These are phyloP conservation scores for Sinocyclocheilus grahami DNA, from an alignment of 2,113 vertebrate genomes.

Conservation along the genomic window DNA sequence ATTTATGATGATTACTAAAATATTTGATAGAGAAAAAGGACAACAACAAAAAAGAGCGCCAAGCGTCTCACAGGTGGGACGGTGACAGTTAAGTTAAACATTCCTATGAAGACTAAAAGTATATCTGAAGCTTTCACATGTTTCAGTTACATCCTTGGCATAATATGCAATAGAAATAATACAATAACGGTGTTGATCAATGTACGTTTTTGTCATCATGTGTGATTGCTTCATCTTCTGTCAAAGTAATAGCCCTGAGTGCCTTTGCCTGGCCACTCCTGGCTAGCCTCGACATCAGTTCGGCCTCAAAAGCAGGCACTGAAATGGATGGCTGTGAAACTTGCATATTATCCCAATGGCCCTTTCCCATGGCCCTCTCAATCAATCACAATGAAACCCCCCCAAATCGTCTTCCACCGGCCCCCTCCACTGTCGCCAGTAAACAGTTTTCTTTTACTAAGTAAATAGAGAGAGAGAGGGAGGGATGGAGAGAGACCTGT, in stretches of 20 bases:
- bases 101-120: neutral
- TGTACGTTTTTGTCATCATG: neutral
- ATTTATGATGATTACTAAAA: too few species aligned
- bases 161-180: neutral
- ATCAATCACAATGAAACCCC: constrained; percentile 67
- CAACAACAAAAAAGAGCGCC: too few species aligned
- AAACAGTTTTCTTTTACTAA: constrained; percentile 67
- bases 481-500: constrained; percentile 39
- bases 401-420: constrained; percentile 35
- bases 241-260: constrained; percentile 12
- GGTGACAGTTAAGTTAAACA: neutral
- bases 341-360: constrained; percentile 60
- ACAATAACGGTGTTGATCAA: constrained; percentile 12
- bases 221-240: constrained; percentile 17
- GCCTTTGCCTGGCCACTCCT: constrained; percentile 14
- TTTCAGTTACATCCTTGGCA: neutral
- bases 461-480: constrained; percentile 59
- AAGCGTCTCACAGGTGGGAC: too few species aligned
- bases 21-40: too few species aligned
- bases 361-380: constrained; percentile 65
- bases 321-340: constrained; percentile 53
- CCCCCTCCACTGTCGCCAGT: constrained; percentile 51
- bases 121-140: neutral
- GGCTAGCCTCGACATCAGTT: constrained; percentile 41
- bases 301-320: constrained; percentile 52